A percentile compares a stretch with the other conserved stretches of the same genome.
Conservation (phyloP, 2,888 invertebrate species). For the Ferrisia virgata region DNA sequence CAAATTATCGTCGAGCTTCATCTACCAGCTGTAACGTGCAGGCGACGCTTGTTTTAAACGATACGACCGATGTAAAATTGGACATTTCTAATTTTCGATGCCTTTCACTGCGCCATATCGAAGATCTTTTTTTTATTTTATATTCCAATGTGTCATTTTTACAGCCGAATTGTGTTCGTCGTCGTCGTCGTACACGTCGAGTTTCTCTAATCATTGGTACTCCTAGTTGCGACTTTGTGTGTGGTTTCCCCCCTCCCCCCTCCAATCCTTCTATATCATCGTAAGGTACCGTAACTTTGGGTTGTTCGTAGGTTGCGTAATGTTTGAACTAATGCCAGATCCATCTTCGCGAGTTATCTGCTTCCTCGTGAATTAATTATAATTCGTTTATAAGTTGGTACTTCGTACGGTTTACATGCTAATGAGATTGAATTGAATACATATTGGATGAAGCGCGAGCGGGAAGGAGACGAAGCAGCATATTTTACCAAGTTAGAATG, state of each 20-base stretch:
- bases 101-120: not conserved
- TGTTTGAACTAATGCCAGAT: constrained; percentile 3
- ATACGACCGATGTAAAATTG: not conserved
- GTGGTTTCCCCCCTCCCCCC: too few species aligned
- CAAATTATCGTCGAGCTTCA: not conserved
- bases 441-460: too few species aligned
- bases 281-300: not conserved
- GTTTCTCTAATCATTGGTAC: not conserved
- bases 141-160: not conserved
- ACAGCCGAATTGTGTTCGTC: not conserved
- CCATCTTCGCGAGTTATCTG: not conserved
- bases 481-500: not conserved
- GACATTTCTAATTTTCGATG: constrained; percentile 6
- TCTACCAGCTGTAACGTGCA: too few species aligned
- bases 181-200: too few species aligned
- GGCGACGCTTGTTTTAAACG: not conserved
- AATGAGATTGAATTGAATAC: not conserved
- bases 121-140: not conserved
- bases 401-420: not conserved
- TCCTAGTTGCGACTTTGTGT: not conserved
- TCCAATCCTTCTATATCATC: not conserved
- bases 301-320: not conserved
- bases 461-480: not conserved
- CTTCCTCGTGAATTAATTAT: not conserved
- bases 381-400: not conserved